Conservation (phyloP, 1,140 invertebrate species). For the Thaumetopoea pityocampa region DNA sequence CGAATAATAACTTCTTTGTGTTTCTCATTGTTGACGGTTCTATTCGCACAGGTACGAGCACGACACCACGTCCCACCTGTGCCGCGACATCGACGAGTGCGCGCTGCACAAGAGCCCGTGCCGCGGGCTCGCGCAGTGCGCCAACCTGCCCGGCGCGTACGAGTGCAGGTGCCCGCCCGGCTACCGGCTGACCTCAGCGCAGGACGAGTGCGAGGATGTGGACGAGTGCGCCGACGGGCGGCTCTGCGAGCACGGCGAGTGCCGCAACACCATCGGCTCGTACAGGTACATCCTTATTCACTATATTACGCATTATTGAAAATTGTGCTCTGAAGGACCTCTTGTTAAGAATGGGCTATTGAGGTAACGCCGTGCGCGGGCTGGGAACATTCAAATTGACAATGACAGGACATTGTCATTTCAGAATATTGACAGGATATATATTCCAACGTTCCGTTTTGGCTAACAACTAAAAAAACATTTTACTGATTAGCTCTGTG, state of each 20-base stretch:
- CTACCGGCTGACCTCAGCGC: slow-evolving; percentile 82
- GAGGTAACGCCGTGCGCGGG: no score
- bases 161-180: slow-evolving; percentile 87
- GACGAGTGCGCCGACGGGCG: slow-evolving; percentile 85
- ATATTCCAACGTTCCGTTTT: no score
- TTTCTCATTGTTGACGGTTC: no score
- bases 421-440: no score
- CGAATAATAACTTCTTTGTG: no score
- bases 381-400: no score
- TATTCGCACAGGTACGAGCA: slow-evolving; percentile 86
- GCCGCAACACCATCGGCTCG: slow-evolving; percentile 88
- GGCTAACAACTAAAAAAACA: no score
- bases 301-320: background rate
- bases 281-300: slow-evolving; percentile 63
- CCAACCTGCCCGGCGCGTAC: slow-evolving; percentile 84
- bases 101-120: slow-evolving; percentile 80
- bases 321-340: no score
- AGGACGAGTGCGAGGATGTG: slow-evolving; percentile 82
- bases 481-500: no score
- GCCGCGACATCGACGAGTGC: slow-evolving; percentile 85
- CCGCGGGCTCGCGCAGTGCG: slow-evolving; percentile 86
- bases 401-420: no score
- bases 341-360: no score
- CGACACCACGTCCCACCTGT: slow-evolving; percentile 86
- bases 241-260: slow-evolving; percentile 87